Base-by-base conservation (phyloP, 37 sponge, comb jelly and placozoan species). In the Cladorhizidae sp. region DNA sequence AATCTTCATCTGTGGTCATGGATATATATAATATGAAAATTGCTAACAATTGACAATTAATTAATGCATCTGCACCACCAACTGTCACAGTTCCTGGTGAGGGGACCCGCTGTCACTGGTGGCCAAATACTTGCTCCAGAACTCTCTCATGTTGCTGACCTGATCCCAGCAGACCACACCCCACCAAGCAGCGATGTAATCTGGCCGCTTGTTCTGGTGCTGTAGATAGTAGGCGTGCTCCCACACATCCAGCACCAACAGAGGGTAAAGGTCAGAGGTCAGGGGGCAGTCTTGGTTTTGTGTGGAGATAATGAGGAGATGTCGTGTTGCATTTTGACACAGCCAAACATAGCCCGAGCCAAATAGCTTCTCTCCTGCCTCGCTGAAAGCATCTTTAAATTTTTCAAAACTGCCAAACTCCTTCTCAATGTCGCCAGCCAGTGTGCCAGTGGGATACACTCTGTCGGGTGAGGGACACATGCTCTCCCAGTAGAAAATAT, bases 151-250 rank as follows among this genome's bases (percentile, higher is more conserved):
- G 7, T 65, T 14, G 32, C 33, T 12, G 35, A 91, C 89, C n/a
- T 88, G 64, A 0, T 52, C 61, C 95, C 95, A 95, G 79, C 85
- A 81, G 25, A 85, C 84, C 69, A 95, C 87, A 61, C 78, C 67
- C 92, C 92, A 91, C 92, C 92, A 91, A 5, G 32, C 38, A 25
- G 49, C 55, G 28, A 95, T 67, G 74, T 95, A 91, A 58, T 70
- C 78, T 0, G 76, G 35, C 18, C 92, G 35, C 72, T 75, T 86
- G 81, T 91, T 89, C 84, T 91, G 83, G 67, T 91, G 84, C 43
- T 91, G 73, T n/a, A 95, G 91, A 76, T 95, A 95, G 82, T 95
- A 95, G 21, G 95, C 86, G 61, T 95, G 95, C 52, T 95, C 95
- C 95, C 95, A 95, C 62, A 95, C 76, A 49, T 95, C 95, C 56